Evolutionary conservation across 1,140 invertebrate genomes (phyloP).

Genomic region (Zaprionus camerounensis): DNA sequence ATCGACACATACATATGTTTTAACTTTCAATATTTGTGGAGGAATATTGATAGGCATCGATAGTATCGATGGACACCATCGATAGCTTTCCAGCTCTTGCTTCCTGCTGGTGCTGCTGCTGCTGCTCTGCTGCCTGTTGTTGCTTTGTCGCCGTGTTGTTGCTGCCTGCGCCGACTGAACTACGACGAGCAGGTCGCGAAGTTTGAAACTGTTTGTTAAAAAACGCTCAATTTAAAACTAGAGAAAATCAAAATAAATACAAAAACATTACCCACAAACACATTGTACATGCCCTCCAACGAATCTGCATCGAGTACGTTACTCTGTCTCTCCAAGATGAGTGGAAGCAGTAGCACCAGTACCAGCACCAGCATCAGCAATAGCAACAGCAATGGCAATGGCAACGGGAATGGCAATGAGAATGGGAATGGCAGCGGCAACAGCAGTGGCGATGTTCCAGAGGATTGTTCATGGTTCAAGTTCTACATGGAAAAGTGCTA

Average conservation of each 20-base stretch:
- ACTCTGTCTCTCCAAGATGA: conserved; percentile 35
- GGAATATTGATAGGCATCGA: conserved; percentile 4
- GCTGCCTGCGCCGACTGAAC: conserved; percentile 41
- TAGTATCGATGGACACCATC: conserved; percentile 9
- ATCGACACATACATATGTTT: no score
- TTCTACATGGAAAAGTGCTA: conserved; percentile 74
- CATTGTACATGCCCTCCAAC: conserved; percentile 15
- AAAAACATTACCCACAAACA: neutral
- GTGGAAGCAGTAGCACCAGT: conserved; percentile 11
- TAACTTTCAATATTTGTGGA: neutral
- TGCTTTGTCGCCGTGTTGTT: conserved; percentile 52
- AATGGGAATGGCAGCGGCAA: conserved; percentile 8
- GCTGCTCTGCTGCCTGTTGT: conserved; percentile 36
- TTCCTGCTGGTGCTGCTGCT: conserved; percentile 34
- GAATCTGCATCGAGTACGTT: conserved; percentile 36
- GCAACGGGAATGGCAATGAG: neutral
- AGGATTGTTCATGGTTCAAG: conserved; percentile 48
- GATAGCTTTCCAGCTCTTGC: conserved; percentile 22
- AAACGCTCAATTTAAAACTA: conserved; percentile 11
- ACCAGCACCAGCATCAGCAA: conserved; percentile 12
- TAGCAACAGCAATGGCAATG: neutral
- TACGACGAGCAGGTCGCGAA: conserved; percentile 42
- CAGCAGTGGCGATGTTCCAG: conserved; percentile 18
- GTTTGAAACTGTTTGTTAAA: conserved; percentile 38
- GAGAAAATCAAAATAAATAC: conserved; percentile 4